These are phyloP conservation scores for Tachina grossa DNA, from an alignment of 2,888 invertebrate genomes.

Conservation along the genomic window DNA sequence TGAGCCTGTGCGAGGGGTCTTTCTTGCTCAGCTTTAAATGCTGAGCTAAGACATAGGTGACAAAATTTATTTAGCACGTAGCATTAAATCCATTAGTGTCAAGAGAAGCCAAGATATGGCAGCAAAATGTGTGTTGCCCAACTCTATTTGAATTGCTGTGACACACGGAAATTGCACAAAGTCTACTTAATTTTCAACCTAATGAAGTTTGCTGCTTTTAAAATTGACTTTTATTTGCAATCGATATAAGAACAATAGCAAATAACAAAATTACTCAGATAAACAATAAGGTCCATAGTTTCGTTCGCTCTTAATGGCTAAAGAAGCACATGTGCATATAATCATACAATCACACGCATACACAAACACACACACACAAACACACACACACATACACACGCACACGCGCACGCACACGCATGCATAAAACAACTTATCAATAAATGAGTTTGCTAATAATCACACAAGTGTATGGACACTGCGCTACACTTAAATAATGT, in stretches of 20 bases:
- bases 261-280: not conserved
- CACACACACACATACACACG: no score
- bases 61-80: slow-evolving; percentile 42
- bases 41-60: slow-evolving; percentile 18
- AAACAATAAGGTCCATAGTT: not conserved
- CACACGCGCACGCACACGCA: not conserved
- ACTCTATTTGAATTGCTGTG: slow-evolving; percentile 6
- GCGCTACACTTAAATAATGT: no score
- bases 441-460: not conserved
- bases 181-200: slow-evolving; percentile 37
- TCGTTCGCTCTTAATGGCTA: not conserved
- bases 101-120: not conserved
- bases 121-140: not conserved
- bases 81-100: slow-evolving; percentile 34
- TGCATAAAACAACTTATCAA: not conserved
- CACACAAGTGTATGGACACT: not conserved
- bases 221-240: slow-evolving; percentile 40
- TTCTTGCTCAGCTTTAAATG: not conserved
- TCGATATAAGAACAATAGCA: slow-evolving; percentile 14
- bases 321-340: not conserved
- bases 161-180: slow-evolving; percentile 41
- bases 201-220: slow-evolving; percentile 38
- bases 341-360: not conserved
- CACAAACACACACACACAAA: not conserved
- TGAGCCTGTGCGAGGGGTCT: no score